Evolutionary conservation across 2,797 vertebrate species (phyloP).

Genomic region (Pterois miles): DNA sequence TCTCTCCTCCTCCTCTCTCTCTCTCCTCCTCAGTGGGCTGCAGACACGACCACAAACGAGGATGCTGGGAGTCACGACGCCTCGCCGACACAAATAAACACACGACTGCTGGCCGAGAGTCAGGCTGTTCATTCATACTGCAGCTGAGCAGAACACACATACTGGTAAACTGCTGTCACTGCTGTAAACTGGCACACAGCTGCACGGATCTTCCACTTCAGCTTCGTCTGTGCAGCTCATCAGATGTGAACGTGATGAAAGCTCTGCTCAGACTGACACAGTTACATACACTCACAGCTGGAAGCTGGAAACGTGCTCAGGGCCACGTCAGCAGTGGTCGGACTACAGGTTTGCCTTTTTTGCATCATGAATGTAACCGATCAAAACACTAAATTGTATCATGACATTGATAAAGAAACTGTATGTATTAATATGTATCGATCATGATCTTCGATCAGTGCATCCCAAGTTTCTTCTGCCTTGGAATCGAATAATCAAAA

Average conservation of each 20-base stretch:
- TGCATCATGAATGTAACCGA: neutral
- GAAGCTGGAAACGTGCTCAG: too few relatives aligned
- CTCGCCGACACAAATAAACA: conserved; percentile 40
- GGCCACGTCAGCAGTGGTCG: neutral
- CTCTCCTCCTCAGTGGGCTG: conserved; percentile 33
- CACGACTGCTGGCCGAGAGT: conserved; percentile 18
- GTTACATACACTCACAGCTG: neutral
- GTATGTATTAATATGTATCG: too few relatives aligned
- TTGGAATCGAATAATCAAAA: too few relatives aligned
- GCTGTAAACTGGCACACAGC: neutral
- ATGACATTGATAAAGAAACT: too few relatives aligned
- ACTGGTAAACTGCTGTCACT: neutral
- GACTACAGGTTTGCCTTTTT: neutral
- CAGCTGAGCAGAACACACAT: neutral
- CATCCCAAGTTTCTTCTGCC: too few relatives aligned
- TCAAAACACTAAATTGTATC: too few relatives aligned
- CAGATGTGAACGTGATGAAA: neutral
- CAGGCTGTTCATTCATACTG: conserved; percentile 25
- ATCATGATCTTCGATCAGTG: too few relatives aligned
- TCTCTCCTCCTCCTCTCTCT: too few relatives aligned
- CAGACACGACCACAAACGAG: conserved; percentile 31
- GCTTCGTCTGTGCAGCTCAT: neutral
- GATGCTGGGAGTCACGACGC: conserved; percentile 43
- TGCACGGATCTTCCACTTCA: neutral
- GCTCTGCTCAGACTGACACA: neutral